phyloP scores from a whole-genome alignment of 1,140 invertebrate genomes.

The Triops cancriformis region DNA sequence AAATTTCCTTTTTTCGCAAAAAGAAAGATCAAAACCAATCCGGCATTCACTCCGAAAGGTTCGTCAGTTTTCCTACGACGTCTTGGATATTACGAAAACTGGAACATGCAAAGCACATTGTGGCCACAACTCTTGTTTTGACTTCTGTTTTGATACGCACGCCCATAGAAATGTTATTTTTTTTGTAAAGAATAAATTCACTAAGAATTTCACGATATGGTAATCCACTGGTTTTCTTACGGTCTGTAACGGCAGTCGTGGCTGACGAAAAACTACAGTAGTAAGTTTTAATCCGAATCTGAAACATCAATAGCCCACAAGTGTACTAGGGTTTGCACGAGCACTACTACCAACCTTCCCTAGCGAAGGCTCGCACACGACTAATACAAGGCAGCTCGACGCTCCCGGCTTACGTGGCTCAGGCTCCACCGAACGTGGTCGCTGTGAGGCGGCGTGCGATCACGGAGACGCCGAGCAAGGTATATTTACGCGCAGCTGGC shows the following conservation, averaged over 20 bases:
- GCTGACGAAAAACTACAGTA: too few species aligned
- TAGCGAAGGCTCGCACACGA: neutral
- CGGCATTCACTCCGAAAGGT: neutral
- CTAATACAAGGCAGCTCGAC: neutral
- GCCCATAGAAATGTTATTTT: neutral
- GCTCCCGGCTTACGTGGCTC: neutral
- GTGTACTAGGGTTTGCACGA: neutral
- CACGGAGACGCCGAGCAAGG: neutral
- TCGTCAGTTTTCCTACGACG: neutral
- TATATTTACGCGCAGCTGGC: neutral
- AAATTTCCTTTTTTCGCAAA: neutral
- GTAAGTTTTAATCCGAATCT: too few species aligned
- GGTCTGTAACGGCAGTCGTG: too few species aligned
- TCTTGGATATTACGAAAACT: neutral
- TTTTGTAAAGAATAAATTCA: neutral
- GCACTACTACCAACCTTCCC: neutral
- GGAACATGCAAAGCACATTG: neutral
- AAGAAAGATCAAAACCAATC: neutral
- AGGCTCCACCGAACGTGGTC: neutral
- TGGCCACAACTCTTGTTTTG: neutral
- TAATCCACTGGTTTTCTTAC: too few species aligned
- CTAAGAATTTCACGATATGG: too few species aligned
- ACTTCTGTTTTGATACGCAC: neutral
- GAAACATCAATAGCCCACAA: too few species aligned
- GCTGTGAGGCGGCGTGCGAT: neutral